phyloP scores from a whole-genome alignment of 2,888 invertebrate genomes.

The Drosophila hamatofila region DNA sequence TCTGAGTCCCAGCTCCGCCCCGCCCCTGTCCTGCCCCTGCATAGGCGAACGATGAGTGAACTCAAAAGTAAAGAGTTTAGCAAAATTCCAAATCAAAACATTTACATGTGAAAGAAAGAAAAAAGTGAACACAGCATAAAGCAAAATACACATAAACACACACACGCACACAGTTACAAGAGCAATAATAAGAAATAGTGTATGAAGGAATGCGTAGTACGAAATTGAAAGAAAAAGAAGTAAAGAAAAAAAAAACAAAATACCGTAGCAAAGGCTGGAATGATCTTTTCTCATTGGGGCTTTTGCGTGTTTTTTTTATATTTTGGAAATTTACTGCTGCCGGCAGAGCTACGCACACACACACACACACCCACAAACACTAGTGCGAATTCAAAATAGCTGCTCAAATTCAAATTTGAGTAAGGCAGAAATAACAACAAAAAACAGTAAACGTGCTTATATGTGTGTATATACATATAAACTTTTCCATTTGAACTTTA shows the following conservation, averaged over 20 bases:
- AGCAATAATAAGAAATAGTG: conserved; percentile 43
- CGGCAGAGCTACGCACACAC: conserved; percentile 26
- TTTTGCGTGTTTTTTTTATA: conserved; percentile 27
- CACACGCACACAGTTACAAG: conserved; percentile 11
- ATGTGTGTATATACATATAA: conserved; percentile 33
- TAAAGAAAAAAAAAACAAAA: conserved; percentile 36
- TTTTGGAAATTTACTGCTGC: conserved; percentile 33
- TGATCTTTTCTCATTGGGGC: conserved; percentile 59
- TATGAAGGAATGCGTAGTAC: conserved; percentile 66
- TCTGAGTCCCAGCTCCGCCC: not conserved
- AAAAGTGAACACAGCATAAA: conserved; percentile 38
- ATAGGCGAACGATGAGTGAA: conserved; percentile 28
- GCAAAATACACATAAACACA: conserved; percentile 31
- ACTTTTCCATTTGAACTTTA: conserved; percentile 77
- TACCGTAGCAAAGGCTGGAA: conserved; percentile 29
- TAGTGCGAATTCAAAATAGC: conserved; percentile 50
- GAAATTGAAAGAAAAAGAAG: conserved; percentile 22
- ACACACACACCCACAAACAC: conserved; percentile 19
- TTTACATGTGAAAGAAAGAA: conserved; percentile 36
- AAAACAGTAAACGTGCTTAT: conserved; percentile 34
- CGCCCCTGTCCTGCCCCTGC: not conserved
- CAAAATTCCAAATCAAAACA: conserved; percentile 51
- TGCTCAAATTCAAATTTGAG: conserved; percentile 65
- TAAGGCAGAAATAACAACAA: conserved; percentile 35
- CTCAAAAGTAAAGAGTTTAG: conserved; percentile 28